Base-by-base conservation (phyloP, 2,888 invertebrate genomes). In the Bombylius discolor region DNA sequence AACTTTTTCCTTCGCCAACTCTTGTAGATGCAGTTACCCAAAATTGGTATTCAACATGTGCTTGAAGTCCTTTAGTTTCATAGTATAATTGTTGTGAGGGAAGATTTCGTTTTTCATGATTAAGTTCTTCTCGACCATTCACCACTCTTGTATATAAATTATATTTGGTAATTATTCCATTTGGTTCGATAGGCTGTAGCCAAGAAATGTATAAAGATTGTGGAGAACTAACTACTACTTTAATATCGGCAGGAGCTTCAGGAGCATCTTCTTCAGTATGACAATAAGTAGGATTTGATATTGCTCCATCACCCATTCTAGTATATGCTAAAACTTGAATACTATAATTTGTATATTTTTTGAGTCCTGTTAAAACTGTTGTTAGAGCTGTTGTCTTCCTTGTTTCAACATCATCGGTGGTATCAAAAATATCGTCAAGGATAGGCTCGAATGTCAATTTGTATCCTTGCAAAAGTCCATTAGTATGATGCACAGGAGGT, bases 181-280 rank as follows among this genome's bases (percentile, higher is more conserved):
- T 90, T 0, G 85, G 82, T 61, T 85, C 83, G 6, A 76, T 67
- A 0, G 90, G 89, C 5, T 84, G 80, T 59, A 85, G 73, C 90
- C 90, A 91, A 1, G 87, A 85, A 14, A 90, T 81, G 61, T 85
- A 79, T 4, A 90, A 76, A 4, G 87, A 84, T 66, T 85, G 84
- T 3, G 83, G 79, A 4, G 86, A 83, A 63, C 84, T 83, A 13
- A 86, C 83, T 50, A 87, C 82, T 5, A 86, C 87, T 73, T 89
- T 90, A 60, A 90, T 84, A 64, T 86, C 86, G 5, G 83, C 81
- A 2, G 90, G 90, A 47, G 84, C 79, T 57, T 85, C 87, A 11
- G 90, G 89, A 50, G 85, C 89, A 72, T 89, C 89, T 76, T 89
- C 87, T 64, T 85, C 84, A 4, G 89, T 89, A 64, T 81, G 81